A percentile compares a stretch with the other conserved stretches of the same genome.
Conservation (phyloP, 2,888 invertebrate genomes). For the Eilema depressum region DNA sequence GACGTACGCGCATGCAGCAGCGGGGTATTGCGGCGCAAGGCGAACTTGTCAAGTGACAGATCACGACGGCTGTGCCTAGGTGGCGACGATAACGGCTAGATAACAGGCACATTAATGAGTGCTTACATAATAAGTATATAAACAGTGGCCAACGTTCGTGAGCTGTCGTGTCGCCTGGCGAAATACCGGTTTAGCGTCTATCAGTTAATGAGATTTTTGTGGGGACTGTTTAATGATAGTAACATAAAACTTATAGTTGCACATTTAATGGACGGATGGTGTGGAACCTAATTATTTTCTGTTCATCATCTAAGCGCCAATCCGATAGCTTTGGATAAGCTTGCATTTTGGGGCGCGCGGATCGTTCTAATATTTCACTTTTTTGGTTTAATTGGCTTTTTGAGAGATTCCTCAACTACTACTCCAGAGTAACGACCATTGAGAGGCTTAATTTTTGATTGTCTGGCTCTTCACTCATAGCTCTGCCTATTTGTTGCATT, state of each 20-base stretch:
- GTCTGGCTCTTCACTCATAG: background rate
- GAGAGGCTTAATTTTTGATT: too few species aligned
- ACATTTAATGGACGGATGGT: background rate
- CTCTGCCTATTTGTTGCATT: background rate
- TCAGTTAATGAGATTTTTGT: slow-evolving; percentile 2
- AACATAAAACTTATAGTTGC: background rate
- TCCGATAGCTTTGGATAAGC: too few species aligned
- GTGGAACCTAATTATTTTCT: too few species aligned
- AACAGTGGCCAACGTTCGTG: slow-evolving; percentile 46
- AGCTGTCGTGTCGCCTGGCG: slow-evolving; percentile 34
- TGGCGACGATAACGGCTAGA: slow-evolving; percentile 52
- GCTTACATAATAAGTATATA: slow-evolving; percentile 56
- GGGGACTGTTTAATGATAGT: background rate
- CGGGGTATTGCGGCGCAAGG: slow-evolving; percentile 63
- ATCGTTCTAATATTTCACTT: too few species aligned
- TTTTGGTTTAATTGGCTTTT: too few species aligned
- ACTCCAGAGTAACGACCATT: too few species aligned
- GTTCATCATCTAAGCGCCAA: too few species aligned
- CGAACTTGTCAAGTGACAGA: slow-evolving; percentile 66
- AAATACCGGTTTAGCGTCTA: slow-evolving; percentile 24
- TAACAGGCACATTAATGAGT: slow-evolving; percentile 43
- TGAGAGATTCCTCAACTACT: too few species aligned
- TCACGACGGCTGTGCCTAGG: slow-evolving; percentile 60
- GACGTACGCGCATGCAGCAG: slow-evolving; percentile 60
- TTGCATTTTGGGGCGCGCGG: too few species aligned